phyloP scores from a whole-genome alignment of 1,140 invertebrate species.

The Drosophila pruinosa region DNA sequence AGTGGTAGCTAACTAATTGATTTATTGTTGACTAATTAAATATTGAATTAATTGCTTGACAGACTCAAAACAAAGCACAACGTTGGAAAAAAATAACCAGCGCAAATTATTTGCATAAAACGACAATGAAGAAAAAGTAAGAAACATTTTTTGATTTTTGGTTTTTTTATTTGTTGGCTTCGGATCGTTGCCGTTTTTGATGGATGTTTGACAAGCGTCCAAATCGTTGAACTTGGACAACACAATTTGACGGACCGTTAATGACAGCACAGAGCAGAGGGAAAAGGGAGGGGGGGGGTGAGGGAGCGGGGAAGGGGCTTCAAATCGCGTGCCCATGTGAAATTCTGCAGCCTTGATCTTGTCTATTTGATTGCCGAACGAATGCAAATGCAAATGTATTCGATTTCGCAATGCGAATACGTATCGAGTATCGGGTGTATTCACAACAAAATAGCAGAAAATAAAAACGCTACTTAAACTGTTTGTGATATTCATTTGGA shows the following conservation, averaged over 20 bases:
- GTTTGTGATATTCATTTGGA: slow-evolving; percentile 71
- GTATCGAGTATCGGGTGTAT: slow-evolving; percentile 29
- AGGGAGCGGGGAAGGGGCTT: not conserved
- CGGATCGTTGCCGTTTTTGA: slow-evolving; percentile 49
- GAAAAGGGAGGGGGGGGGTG: not conserved
- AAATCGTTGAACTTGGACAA: slow-evolving; percentile 31
- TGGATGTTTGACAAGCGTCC: slow-evolving; percentile 57
- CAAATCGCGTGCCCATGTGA: slow-evolving; percentile 37
- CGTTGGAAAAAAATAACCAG: slow-evolving; percentile 30
- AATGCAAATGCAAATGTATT: slow-evolving; percentile 60
- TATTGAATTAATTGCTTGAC: slow-evolving; percentile 78
- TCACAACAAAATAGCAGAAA: slow-evolving; percentile 44
- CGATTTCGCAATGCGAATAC: slow-evolving; percentile 16
- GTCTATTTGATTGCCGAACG: slow-evolving; percentile 46
- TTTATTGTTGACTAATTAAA: slow-evolving; percentile 81
- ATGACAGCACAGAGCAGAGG: not conserved
- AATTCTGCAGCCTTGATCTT: slow-evolving; percentile 62
- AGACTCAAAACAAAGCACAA: slow-evolving; percentile 25
- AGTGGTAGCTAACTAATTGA: slow-evolving; percentile 64
- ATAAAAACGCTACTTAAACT: slow-evolving; percentile 54
- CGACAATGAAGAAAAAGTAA: not conserved
- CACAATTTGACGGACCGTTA: slow-evolving; percentile 22
- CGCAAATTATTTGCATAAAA: slow-evolving; percentile 70
- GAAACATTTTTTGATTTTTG: not conserved
- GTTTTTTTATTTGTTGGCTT: slow-evolving; percentile 13